phyloP scores from a whole-genome alignment of 2,888 invertebrate species.

The Cosmorhoe ocellata region DNA sequence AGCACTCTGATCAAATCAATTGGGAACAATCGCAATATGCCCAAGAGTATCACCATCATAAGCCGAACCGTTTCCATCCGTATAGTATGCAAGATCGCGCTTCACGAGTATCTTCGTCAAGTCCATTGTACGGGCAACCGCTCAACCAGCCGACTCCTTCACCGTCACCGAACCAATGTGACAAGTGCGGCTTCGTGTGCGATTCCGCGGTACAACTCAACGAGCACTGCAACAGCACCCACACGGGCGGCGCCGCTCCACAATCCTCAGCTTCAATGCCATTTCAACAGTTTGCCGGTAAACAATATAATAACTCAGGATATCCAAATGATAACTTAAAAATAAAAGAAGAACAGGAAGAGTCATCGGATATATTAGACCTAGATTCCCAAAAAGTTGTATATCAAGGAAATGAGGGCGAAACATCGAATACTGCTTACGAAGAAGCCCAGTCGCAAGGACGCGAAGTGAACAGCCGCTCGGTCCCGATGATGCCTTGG shows the following conservation, averaged over 20 bases:
- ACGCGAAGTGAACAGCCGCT: constrained; percentile 73
- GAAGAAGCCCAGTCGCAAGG: constrained; percentile 66
- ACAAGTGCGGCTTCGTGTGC: constrained; percentile 91
- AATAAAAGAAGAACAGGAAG: constrained; percentile 85
- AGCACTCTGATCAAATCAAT: constrained; percentile 73
- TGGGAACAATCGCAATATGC: constrained; percentile 77
- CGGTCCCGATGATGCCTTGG: constrained; percentile 84
- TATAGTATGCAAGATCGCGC: constrained; percentile 80
- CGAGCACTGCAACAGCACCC: constrained; percentile 88
- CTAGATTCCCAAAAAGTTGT: constrained; percentile 95
- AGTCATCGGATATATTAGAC: constrained; percentile 91
- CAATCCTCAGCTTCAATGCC: constrained; percentile 70
- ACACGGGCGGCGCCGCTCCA: constrained; percentile 74
- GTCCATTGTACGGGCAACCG: constrained; percentile 82
- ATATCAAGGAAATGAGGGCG: constrained; percentile 84
- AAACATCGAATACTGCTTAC: constrained; percentile 62
- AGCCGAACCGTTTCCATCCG: constrained; percentile 75
- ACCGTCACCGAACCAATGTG: constrained; percentile 89
- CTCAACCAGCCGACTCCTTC: constrained; percentile 87
- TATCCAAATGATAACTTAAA: constrained; percentile 76
- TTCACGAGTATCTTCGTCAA: constrained; percentile 77
- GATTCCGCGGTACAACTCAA: constrained; percentile 88
- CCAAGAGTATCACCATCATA: constrained; percentile 75
- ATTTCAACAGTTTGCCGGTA: constrained; percentile 79
- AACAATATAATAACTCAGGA: constrained; percentile 70